Percentiles rank a stretch among this genome's conserved stretches.
These are phyloP conservation scores for Callipepla californica DNA, from an alignment of 2,113 vertebrate species.

Conservation along the genomic window DNA sequence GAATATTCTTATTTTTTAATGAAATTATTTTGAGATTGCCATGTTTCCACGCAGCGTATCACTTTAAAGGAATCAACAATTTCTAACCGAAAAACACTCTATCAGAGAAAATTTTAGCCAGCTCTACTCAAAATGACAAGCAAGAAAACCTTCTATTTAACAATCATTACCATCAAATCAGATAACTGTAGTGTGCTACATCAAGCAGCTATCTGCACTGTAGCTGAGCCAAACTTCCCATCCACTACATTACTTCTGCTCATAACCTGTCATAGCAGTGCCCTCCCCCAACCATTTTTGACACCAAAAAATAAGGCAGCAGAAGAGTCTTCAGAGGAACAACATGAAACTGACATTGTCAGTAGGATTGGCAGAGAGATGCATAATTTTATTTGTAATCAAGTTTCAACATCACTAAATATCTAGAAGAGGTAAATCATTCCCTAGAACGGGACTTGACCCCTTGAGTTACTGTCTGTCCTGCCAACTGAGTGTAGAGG, in stretches of 20 bases:
- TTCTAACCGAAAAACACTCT: background rate
- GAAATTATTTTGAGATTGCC: background rate
- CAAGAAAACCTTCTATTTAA: background rate
- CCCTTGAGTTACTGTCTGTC: rapidly evolving
- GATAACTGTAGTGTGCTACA: background rate
- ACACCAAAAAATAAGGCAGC: background rate
- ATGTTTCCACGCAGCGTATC: background rate
- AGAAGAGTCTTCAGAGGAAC: background rate
- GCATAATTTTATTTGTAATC: background rate
- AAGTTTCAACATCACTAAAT: background rate
- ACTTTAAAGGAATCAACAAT: background rate
- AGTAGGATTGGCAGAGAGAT: background rate
- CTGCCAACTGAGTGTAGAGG: background rate
- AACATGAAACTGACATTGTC: background rate
- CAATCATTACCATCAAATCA: background rate
- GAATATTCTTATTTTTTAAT: background rate
- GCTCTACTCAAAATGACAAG: background rate
- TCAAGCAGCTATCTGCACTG: background rate
- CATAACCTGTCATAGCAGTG: background rate
- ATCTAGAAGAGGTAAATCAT: background rate
- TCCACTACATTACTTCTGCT: background rate
- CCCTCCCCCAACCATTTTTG: background rate
- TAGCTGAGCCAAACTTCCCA: background rate
- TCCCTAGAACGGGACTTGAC: background rate
- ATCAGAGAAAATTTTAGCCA: background rate